These are phyloP conservation scores for Somateria mollissima DNA, from an alignment of 2,797 vertebrate genomes.

Conservation along the genomic window DNA sequence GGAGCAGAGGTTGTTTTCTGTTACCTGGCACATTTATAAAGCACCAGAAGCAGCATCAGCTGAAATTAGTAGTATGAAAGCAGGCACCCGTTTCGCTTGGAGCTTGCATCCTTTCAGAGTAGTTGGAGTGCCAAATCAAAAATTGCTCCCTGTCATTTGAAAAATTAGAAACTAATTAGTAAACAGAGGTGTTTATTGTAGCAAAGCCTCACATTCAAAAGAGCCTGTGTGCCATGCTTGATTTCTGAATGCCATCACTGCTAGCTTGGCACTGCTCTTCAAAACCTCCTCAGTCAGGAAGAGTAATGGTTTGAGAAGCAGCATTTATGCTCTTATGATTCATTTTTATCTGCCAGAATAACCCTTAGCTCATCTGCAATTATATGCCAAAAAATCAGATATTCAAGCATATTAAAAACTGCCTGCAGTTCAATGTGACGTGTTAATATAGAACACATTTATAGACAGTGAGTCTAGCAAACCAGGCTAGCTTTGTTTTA, in stretches of 20 bases:
- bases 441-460: not conserved
- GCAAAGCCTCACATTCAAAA: not conserved
- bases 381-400: not conserved
- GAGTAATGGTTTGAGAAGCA: not conserved
- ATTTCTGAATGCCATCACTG: not conserved
- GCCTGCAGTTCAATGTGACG: not conserved
- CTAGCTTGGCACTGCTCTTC: slow-evolving; percentile 11
- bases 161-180: slow-evolving; percentile 19
- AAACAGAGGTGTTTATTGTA: not conserved
- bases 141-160: not conserved
- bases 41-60: not conserved
- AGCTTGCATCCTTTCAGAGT: not conserved
- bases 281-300: not conserved
- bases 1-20: not conserved
- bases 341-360: slow-evolving; percentile 38
- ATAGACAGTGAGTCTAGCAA: not conserved
- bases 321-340: not conserved
- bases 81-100: not conserved
- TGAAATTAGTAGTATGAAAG: not conserved
- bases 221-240: not conserved
- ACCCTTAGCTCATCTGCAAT: slow-evolving; percentile 11
- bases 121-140: not conserved
- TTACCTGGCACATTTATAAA: not conserved
- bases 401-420: slow-evolving; percentile 16
- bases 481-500: not conserved